Evolutionary conservation across 2,113 vertebrate genomes (phyloP).

Genomic region (Ammodytes dubius): DNA sequence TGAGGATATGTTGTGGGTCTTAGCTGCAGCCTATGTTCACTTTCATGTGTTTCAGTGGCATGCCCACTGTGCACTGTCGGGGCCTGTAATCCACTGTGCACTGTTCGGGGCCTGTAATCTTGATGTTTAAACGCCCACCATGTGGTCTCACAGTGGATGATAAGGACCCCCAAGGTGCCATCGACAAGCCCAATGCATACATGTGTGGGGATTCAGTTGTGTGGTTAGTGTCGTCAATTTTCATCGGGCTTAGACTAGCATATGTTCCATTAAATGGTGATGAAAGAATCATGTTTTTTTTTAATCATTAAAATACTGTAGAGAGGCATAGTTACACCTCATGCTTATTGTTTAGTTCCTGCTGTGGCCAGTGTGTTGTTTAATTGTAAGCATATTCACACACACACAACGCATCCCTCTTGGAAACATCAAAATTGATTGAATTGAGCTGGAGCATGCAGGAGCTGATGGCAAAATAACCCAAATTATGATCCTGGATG

Average conservation of each 20-base stretch:
- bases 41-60: slow-evolving; percentile 51
- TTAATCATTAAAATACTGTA: slow-evolving; percentile 35
- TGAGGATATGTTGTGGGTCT: slow-evolving; percentile 71
- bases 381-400: slow-evolving; percentile 40
- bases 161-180: slow-evolving; percentile 46
- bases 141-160: slow-evolving; percentile 36
- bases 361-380: slow-evolving; percentile 29
- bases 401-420: slow-evolving; percentile 22
- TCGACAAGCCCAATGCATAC: slow-evolving; percentile 17
- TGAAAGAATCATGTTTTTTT: slow-evolving; percentile 56
- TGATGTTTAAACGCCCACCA: slow-evolving; percentile 53
- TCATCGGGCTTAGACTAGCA: slow-evolving; percentile 48
- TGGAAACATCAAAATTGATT: slow-evolving; percentile 41
- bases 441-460: slow-evolving; percentile 49
- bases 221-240: background rate
- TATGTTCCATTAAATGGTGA: slow-evolving; percentile 62
- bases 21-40: slow-evolving; percentile 54
- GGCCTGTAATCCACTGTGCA: slow-evolving; percentile 42
- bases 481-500: slow-evolving; percentile 46
- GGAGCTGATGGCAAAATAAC: slow-evolving; percentile 43
- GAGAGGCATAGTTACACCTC: slow-evolving; percentile 44
- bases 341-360: slow-evolving; percentile 57
- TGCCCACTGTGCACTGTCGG: slow-evolving; percentile 24
- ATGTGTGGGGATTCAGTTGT: slow-evolving; percentile 28
- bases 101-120: slow-evolving; percentile 45